Evolutionary conservation across 1,140 invertebrate genomes (phyloP).

Genomic region (Lordiphosa clarofinis): DNA sequence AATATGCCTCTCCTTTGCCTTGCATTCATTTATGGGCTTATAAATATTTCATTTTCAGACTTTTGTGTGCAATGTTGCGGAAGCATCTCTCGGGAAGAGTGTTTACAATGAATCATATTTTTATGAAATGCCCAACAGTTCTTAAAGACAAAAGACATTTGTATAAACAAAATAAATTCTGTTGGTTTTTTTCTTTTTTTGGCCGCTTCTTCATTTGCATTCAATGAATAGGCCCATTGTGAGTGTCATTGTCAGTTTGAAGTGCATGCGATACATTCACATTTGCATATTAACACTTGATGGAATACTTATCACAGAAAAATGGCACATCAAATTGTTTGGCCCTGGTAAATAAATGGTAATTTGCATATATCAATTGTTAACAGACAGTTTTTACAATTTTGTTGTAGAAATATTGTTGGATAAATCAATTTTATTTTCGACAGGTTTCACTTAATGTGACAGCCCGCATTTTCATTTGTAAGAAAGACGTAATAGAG

Average conservation of each 20-base stretch:
- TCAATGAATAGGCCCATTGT: slow-evolving; percentile 53
- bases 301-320: too few relatives aligned
- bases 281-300: slow-evolving; percentile 38
- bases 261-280: slow-evolving; percentile 31
- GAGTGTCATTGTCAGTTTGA: slow-evolving; percentile 52
- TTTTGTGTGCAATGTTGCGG: slow-evolving; percentile 34
- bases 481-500: too few relatives aligned
- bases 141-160: slow-evolving; percentile 44
- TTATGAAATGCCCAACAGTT: slow-evolving; percentile 33
- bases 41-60: slow-evolving; percentile 65
- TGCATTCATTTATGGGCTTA: slow-evolving; percentile 57
- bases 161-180: slow-evolving; percentile 51
- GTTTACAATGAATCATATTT: slow-evolving; percentile 66
- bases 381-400: too few relatives aligned
- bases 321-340: too few relatives aligned
- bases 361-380: too few relatives aligned
- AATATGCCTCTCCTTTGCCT: slow-evolving; percentile 17
- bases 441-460: too few relatives aligned
- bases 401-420: too few relatives aligned
- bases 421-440: too few relatives aligned
- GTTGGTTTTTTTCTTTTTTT: slow-evolving; percentile 30
- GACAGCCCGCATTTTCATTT: too few relatives aligned
- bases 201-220: slow-evolving; percentile 63
- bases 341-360: too few relatives aligned
- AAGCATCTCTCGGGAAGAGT: slow-evolving; percentile 30